A percentile compares a stretch with the other conserved stretches of the same genome.
These are phyloP conservation scores for Ceryle rudis DNA, from an alignment of 2,797 vertebrate genomes.

Conservation along the genomic window DNA sequence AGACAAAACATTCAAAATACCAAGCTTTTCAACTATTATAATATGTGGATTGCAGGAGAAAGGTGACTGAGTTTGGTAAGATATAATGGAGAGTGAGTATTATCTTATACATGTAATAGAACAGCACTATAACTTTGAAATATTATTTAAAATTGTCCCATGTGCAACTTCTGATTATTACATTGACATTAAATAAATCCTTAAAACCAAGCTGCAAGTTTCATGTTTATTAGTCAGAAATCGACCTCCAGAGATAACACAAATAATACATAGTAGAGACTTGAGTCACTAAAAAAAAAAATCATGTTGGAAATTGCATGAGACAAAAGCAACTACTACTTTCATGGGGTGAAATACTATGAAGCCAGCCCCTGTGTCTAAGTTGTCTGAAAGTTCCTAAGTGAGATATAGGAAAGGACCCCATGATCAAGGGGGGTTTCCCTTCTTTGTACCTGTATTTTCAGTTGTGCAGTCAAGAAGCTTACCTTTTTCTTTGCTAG, in stretches of 20 bases:
- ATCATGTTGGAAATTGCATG: not conserved
- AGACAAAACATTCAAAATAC: not conserved
- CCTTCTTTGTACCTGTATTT: not conserved
- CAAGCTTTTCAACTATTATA: not conserved
- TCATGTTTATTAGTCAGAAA: not conserved
- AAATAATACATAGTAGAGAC: not conserved
- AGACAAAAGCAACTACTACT: not conserved
- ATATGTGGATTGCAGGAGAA: not conserved
- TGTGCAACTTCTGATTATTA: not conserved
- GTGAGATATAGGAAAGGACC: not conserved
- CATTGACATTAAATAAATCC: not conserved
- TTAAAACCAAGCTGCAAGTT: not conserved
- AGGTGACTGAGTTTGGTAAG: not conserved
- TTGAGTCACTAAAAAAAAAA: not conserved
- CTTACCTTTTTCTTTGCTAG: not conserved
- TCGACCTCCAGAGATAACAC: not conserved
- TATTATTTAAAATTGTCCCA: not conserved
- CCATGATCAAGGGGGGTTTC: not conserved
- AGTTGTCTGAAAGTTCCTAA: not conserved
- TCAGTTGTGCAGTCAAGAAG: not conserved
- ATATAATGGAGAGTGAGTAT: not conserved
- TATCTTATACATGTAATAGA: not conserved
- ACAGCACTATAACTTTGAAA: not conserved
- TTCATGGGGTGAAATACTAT: not conserved
- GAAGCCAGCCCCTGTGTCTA: not conserved